phyloP scores from a whole-genome alignment of 2,797 vertebrate genomes.

The Argentina silus region DNA sequence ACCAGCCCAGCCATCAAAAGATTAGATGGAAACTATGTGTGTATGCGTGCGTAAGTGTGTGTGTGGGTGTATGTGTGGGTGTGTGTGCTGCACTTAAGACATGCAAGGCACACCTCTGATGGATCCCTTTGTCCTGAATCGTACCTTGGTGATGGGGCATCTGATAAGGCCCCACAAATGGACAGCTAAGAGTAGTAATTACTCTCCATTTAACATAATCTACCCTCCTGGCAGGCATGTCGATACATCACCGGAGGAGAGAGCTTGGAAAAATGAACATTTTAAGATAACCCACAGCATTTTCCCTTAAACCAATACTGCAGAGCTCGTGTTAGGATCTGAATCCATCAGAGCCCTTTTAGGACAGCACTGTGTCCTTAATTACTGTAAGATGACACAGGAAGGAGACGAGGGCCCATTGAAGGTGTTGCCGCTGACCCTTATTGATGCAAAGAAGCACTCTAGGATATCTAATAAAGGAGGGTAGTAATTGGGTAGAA shows the following conservation, averaged over 20 bases:
- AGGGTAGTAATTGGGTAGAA: conserved; percentile 12
- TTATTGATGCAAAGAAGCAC: conserved; percentile 19
- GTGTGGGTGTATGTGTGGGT: neutral
- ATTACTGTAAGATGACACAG: conserved; percentile 49
- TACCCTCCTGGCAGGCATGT: conserved; percentile 52
- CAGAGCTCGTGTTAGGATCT: conserved; percentile 32
- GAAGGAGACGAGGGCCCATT: neutral
- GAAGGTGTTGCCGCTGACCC: conserved; percentile 23
- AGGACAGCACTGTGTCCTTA: conserved; percentile 53
- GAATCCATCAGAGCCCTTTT: conserved; percentile 53
- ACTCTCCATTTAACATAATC: conserved; percentile 58
- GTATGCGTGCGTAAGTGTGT: neutral
- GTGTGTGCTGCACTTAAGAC: conserved; percentile 2
- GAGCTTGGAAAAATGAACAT: conserved; percentile 55
- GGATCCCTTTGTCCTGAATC: conserved; percentile 46
- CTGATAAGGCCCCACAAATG: conserved; percentile 62
- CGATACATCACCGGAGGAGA: conserved; percentile 48
- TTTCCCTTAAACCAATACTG: conserved; percentile 26
- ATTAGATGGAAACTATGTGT: conserved; percentile 1
- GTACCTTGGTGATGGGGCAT: conserved; percentile 42
- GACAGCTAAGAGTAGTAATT: conserved; percentile 65
- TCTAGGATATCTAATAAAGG: conserved; percentile 29
- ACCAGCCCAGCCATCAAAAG: neutral
- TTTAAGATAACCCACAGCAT: conserved; percentile 61
- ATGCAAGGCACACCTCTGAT: conserved; percentile 50